phyloP scores from a whole-genome alignment of 2,888 invertebrate genomes.

The Linnaemya vulpina region DNA sequence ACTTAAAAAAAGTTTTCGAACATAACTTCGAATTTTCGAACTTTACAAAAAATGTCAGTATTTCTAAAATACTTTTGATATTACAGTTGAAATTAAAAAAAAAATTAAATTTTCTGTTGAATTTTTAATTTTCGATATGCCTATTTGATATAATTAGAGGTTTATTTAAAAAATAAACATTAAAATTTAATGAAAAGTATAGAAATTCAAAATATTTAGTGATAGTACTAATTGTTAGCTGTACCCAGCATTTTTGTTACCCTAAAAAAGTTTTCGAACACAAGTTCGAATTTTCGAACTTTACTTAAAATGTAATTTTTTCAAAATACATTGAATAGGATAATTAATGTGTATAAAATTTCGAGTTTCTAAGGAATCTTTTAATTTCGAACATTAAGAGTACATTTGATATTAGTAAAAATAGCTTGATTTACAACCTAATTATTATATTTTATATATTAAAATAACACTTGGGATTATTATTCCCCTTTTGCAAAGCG shows the following conservation, averaged over 20 bases:
- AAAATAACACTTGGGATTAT: neutral
- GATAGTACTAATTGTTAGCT: neutral
- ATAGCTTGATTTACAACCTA: neutral
- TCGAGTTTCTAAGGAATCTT: neutral
- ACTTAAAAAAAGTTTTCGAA: neutral
- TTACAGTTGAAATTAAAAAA: too few species aligned
- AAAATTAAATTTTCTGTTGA: too few species aligned
- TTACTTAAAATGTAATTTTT: neutral
- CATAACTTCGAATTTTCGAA: constrained; percentile 12
- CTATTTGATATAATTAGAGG: too few species aligned
- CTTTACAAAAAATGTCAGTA: neutral
- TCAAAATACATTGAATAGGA: neutral
- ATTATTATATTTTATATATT: neutral
- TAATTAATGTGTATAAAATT: neutral
- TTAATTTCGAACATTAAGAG: neutral
- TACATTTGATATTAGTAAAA: neutral
- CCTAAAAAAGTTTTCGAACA: neutral
- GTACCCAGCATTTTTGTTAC: neutral
- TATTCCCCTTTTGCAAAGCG: too few species aligned
- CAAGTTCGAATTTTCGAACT: constrained; percentile 15
- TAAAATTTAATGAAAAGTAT: too few species aligned
- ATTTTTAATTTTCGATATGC: too few species aligned
- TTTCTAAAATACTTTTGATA: neutral
- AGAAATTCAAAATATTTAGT: too few species aligned
- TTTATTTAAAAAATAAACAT: too few species aligned